These are phyloP conservation scores for Lagopus muta DNA, from an alignment of 2,113 vertebrate species.

Conservation along the genomic window DNA sequence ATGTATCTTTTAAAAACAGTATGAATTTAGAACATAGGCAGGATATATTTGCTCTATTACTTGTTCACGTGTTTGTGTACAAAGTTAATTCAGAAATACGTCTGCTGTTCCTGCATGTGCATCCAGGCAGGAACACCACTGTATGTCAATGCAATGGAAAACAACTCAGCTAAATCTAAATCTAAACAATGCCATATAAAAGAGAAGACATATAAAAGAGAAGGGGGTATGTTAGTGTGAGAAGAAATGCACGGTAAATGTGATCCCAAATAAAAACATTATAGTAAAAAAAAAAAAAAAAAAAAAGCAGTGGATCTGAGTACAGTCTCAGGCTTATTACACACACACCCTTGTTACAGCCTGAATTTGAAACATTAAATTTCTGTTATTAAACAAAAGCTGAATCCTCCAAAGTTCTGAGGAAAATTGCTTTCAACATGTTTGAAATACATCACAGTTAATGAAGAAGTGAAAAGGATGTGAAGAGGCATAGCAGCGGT, in stretches of 20 bases:
- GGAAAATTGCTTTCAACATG: slow-evolving; percentile 1
- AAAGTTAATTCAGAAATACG: background rate
- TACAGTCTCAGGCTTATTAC: background rate
- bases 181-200: background rate
- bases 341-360: background rate
- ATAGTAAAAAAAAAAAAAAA: background rate
- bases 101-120: background rate
- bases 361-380: background rate
- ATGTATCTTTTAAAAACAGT: background rate
- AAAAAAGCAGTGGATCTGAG: background rate
- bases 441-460: slow-evolving; percentile 25
- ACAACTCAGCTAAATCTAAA: background rate
- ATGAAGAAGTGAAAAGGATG: background rate
- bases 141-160: slow-evolving; percentile 12
- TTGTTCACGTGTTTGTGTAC: slow-evolving; percentile 34
- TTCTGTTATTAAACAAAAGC: slow-evolving; percentile 18
- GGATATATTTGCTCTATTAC: background rate
- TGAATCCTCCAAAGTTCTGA: background rate
- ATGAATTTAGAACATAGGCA: background rate
- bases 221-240: background rate
- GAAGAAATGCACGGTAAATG: background rate
- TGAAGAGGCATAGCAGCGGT: background rate
- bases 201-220: background rate
- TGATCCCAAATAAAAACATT: background rate
- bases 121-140: background rate